These are phyloP conservation scores for Chloroclystis v-ata DNA, from an alignment of 2,888 invertebrate genomes.

Conservation along the genomic window DNA sequence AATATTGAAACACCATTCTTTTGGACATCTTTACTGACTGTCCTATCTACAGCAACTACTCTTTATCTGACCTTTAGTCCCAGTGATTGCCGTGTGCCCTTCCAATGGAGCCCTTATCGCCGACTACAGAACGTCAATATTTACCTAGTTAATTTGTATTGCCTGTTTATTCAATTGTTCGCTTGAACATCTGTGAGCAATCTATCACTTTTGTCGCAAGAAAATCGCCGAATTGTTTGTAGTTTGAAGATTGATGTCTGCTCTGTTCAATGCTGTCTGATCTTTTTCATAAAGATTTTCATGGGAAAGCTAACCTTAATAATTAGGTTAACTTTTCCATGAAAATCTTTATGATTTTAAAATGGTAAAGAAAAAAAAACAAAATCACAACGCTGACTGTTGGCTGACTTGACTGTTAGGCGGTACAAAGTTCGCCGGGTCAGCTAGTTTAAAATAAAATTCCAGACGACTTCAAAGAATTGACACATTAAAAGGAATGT, in stretches of 20 bases:
- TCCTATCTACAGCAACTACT: constrained; percentile 8
- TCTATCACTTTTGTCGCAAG: neutral
- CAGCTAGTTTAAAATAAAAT: too few species aligned
- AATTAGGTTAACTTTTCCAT: too few species aligned
- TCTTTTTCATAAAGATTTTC: too few species aligned
- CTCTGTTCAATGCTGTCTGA: neutral
- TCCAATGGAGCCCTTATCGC: constrained; percentile 48
- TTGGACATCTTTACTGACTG: neutral
- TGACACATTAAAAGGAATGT: too few species aligned
- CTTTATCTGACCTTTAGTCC: constrained; percentile 27
- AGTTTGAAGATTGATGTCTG: neutral
- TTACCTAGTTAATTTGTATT: constrained; percentile 26
- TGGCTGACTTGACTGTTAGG: too few species aligned
- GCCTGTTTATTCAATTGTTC: constrained; percentile 6
- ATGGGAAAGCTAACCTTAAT: neutral
- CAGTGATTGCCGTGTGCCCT: constrained; percentile 44
- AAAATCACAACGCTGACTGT: too few species aligned
- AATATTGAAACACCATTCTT: too few species aligned
- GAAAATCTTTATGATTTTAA: too few species aligned
- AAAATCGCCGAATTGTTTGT: too few species aligned
- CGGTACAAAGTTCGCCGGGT: too few species aligned
- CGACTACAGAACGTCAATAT: constrained; percentile 33
- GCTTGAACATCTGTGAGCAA: neutral
- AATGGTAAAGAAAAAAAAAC: too few species aligned
- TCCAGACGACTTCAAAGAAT: too few species aligned